Conservation (phyloP, 30 jellyfish, hydroid and myxozoan genomes). For the Pelagia noctiluca region DNA sequence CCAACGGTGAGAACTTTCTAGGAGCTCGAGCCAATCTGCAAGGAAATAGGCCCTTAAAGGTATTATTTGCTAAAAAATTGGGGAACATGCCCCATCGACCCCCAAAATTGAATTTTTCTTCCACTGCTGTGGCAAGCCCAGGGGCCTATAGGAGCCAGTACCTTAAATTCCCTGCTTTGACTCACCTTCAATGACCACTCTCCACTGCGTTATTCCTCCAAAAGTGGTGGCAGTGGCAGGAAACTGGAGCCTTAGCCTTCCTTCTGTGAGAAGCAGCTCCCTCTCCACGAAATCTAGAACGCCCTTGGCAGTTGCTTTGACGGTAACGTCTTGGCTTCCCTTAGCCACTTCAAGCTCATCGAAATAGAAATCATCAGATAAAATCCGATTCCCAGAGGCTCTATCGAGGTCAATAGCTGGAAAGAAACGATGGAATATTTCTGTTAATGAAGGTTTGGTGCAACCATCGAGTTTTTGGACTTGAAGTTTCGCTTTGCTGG, state of each 20-base stretch:
- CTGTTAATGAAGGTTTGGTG: conserved; percentile 60
- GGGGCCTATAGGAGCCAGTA: too few relatives aligned
- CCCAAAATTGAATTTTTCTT: too few relatives aligned
- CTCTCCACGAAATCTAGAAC: conserved; percentile 43
- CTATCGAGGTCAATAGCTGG: conserved; percentile 39
- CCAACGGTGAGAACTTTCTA: too few relatives aligned
- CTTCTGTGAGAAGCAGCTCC: conserved; percentile 38
- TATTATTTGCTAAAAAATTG: too few relatives aligned
- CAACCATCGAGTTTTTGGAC: conserved; percentile 39
- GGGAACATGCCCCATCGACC: too few relatives aligned
- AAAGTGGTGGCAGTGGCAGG: conserved; percentile 25
- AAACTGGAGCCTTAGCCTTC: conserved; percentile 30
- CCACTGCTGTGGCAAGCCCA: too few relatives aligned
- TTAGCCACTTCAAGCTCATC: conserved; percentile 23
- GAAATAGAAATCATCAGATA: conserved; percentile 46
- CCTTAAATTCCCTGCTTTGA: too few relatives aligned
- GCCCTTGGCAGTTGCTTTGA: conserved; percentile 39
- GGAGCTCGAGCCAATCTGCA: too few relatives aligned
- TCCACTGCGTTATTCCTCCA: conserved; percentile 40
- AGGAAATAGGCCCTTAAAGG: too few relatives aligned
- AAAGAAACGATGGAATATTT: conserved; percentile 26
- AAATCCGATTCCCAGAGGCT: conserved; percentile 44
- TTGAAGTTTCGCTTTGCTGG: conserved; percentile 15
- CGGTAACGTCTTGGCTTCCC: conserved; percentile 23
- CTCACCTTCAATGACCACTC: conserved; percentile 23